Base-by-base conservation (phyloP, 2,797 vertebrate species). In the Myiotriccus ornatus region DNA sequence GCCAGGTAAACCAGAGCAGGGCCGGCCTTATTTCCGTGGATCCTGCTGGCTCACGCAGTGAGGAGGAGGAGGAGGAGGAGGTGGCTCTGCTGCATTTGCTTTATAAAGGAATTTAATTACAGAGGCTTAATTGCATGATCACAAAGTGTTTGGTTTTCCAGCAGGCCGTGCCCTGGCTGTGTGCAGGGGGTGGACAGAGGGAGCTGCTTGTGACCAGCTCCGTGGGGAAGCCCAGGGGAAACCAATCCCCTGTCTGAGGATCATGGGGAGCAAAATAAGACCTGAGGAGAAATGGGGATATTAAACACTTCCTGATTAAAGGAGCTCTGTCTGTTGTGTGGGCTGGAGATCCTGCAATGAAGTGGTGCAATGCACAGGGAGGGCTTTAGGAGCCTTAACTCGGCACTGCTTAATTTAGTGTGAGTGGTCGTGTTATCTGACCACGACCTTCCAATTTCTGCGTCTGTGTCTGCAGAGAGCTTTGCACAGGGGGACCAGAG, bases 51-150 rank as follows among this genome's bases (percentile, higher is more conserved):
- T 56, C 56, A 2, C 0, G 34, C 60, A 57, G 55, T 30, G 43
- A 56, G 39, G 76, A 35, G 28, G 5, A 78, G 60, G 28, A 73
- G 46, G 43, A 56, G 39, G 76, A 35, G 30, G 32, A 12, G 55
- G 49, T 7, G 39, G 56, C 23, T 56, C 4, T 35, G 30, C 47
- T 70, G 34, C 30, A 3, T 91, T 87, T 93, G 62, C 44, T 35
- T 71, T 46, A 4, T 19, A 23, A 41, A 30, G 74, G 19, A 27
- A 46, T 78, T 81, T 87, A 89, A 90, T 94, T 91, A 78, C 52
- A n/a, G 52, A 68, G 30, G 9, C 49, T 82, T 90, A 93, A 94
- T 91, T 57, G 57, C n/a, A 12, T 0, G n/a, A 87, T 69, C 56
- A 57, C 22, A 14, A 63, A 13, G 0, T 44, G 22, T 89, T 73